Evolutionary conservation across 2,888 invertebrate genomes (phyloP).

Genomic region (Scaptomyza flava): DNA sequence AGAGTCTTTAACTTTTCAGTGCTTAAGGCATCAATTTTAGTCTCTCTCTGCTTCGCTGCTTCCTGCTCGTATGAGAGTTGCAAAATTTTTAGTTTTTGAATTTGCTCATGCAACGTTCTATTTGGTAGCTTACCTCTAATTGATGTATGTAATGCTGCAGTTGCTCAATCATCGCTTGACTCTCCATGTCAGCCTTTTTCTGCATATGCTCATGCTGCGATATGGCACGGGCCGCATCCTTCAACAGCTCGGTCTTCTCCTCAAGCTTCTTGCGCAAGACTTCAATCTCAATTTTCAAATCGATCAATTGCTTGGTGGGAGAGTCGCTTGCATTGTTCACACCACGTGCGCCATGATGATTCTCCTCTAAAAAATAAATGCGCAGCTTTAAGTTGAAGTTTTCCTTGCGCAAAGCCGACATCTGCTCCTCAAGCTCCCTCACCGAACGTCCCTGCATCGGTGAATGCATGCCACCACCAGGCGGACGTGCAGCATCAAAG

Average conservation of each 20-base stretch:
- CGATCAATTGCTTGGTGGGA: constrained; percentile 87
- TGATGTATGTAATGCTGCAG: constrained; percentile 82
- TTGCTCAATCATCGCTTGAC: constrained; percentile 81
- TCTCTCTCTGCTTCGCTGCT: constrained; percentile 24
- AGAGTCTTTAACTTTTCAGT: constrained; percentile 27
- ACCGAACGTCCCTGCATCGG: constrained; percentile 89
- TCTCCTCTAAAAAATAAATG: constrained; percentile 95
- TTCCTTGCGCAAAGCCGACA: constrained; percentile 92
- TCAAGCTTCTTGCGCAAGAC: constrained; percentile 90
- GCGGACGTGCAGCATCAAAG: constrained; percentile 56
- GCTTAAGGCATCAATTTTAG: not conserved
- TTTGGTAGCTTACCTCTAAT: constrained; percentile 69
- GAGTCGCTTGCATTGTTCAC: constrained; percentile 70
- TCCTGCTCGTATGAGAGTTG: constrained; percentile 16
- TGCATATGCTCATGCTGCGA: constrained; percentile 89
- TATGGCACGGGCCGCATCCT: constrained; percentile 93
- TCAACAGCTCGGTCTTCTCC: constrained; percentile 93
- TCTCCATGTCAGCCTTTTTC: constrained; percentile 84
- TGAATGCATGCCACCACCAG: constrained; percentile 62
- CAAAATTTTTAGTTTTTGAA: too few relatives aligned
- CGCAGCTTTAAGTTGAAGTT: constrained; percentile 96
- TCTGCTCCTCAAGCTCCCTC: constrained; percentile 95
- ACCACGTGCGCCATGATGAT: constrained; percentile 83
- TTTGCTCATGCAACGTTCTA: too few relatives aligned
- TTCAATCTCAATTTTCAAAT: constrained; percentile 90